Base-by-base conservation (phyloP, 2,113 vertebrate species). In the Ictidomys tridecemlineatus region DNA sequence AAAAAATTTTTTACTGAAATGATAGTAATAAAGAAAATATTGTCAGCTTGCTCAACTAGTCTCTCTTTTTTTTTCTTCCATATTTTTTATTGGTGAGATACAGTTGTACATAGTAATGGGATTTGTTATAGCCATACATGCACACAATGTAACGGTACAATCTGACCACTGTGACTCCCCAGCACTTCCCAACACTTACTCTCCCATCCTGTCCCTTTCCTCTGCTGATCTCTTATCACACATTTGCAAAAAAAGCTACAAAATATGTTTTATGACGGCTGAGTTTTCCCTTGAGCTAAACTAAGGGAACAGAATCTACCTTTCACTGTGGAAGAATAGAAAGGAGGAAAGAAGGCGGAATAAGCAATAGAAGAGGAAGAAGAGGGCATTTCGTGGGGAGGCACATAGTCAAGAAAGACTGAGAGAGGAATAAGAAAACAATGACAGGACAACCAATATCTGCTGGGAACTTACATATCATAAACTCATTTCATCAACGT, bases 321-420 rank as follows among this genome's bases (percentile, higher is more conserved):
- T 95, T 91, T 88, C 61, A 88, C 18, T 28, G 32, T 17, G 17
- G 26, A 56, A 89, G 73, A 1, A 26, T 65, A 34, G 8, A 13
- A 85, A 26, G 45, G 16, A 89, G 10, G 51, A 39, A 91, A 1
- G 4, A 13, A 37, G 10, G 17, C 17, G 30, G 34, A 24, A 30
- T 14, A 2, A 11, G 20, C 2, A 8, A 39, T 4, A 4, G 76
- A 11, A 34, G 14, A 10, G 42, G 2, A 4, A 4, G 4, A 8
- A 13, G 53, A 30, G 5, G 24, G 1, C 3, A 9, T 72, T 24
- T 39, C 63, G 79, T 32, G 6, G 28, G 69, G 28, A 45, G 82
- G 74, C 20, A 61, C 34, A 16, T 8, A 85, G 28, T 30, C 30
- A 91, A 85, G 61, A 93, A 85, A 32, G 18, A 78, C 34, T 2